Evolutionary conservation across 2,113 vertebrate species (phyloP), one percentile per base, ranked within the genome.

Genomic region (Girardinichthys multiradiatus): DNA sequence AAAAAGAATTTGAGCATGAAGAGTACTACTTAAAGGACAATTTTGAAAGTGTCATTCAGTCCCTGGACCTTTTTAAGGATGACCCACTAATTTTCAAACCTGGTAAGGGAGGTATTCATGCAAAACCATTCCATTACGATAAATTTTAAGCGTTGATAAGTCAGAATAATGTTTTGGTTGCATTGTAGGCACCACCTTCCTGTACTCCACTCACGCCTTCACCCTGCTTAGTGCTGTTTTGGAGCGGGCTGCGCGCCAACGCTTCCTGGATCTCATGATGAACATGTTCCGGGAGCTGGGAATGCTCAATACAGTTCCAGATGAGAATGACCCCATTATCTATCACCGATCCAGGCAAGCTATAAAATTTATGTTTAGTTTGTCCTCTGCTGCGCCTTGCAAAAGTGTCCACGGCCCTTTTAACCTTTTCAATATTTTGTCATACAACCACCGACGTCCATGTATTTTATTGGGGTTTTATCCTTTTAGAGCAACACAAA

Each of bases 151-250:
- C 37, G 0, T 26, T 51, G 1, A 33, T 76, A 19, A 51, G 10
- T 58, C 13, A 10, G 8, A 64, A 29, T 42, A 0, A 17, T 66
- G 9, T 48, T 71, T 77, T 59, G 7, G 2, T 30, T 42, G 10
- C 80, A 85, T 54, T 83, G 80, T 77, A 99, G 98, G 97, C 71
- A 96, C 95, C 80, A 96, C 96, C 68, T 99, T 96, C 87, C 90
- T 98, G 78, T 99, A 99, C 90, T 99, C 98, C 66, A 99, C 98
- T 0, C 96, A 98, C 21, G 98, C 97, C 76, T 99, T 96, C 69
- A 98, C 96, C 19, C 94, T 99, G 64, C 89, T 99, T 28, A 97
- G 97, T 64, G 97, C 97, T 68, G 95, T 96, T 29, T 89, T 98
- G 87, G 98, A 99, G 90, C 95, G 94, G 89, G 97, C 93, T 61